Base-by-base conservation (phyloP, 2,888 invertebrate genomes). In the Hydrotaea cyrtoneurina region DNA sequence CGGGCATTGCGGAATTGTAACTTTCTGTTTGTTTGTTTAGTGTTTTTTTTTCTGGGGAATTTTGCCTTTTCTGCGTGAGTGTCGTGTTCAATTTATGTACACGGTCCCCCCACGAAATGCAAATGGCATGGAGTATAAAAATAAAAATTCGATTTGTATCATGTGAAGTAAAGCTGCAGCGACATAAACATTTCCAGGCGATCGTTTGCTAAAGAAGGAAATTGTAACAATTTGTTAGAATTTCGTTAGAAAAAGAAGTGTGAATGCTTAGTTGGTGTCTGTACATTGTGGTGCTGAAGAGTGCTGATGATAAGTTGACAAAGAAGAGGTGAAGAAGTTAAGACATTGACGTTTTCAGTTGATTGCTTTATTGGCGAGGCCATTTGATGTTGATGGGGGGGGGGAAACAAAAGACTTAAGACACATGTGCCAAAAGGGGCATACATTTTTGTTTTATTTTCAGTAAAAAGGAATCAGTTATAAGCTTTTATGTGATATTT, bases 221-320 rank as follows among this genome's bases (percentile, higher is more conserved):
- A 73, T 73, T 21, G 59, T 59, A 57, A 23, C 73, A 57, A 73
- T 73, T 73, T 73, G 73, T 73, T 73, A 59, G 73, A 73, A 39
- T 73, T 73, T 73, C 21, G 17, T 73, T 66, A 11, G 43, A 66
- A 64, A 64, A 36, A 19, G 21, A 17, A 66, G 66, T 66, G 66
- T 39, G 66, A 66, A 66, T 39, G 66, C n/a, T 36, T 66, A 31
- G 64, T 36, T 43, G 21, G n/a, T n/a, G 43, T 66, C 31, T 64
- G 31, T 31, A 31, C 31, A n/a, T 62, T 62, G n/a, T 31, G 36
- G 10, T 64, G 39, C 17, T 19, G 39, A 43, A 66, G 66, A 39
- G 39, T 10, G 39, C 11, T 43, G 21, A 39, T 43, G 39, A 66
- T 66, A 43, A 43, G 10, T 39, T 66, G 21, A 8, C 21, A 4